phyloP scores from a whole-genome alignment of 2,888 invertebrate genomes.

The Apamea sordens region DNA sequence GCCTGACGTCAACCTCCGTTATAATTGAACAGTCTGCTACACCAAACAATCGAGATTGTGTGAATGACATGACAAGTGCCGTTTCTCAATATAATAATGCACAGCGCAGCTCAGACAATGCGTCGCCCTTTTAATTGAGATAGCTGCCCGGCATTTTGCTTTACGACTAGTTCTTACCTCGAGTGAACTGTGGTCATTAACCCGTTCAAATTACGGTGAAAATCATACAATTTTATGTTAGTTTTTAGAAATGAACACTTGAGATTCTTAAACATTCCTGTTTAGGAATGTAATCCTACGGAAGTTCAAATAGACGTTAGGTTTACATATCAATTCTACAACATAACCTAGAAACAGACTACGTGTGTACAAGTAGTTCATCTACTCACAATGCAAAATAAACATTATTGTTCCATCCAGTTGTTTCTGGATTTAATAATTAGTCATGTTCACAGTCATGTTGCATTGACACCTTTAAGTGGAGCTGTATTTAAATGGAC shows the following conservation, averaged over 20 bases:
- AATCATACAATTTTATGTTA: neutral
- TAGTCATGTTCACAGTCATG: no score
- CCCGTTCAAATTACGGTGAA: neutral
- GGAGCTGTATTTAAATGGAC: neutral
- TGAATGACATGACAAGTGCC: constrained; percentile 4
- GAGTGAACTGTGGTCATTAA: constrained; percentile 8
- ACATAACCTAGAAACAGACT: no score
- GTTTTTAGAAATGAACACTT: neutral
- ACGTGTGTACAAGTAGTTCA: neutral
- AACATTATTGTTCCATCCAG: neutral
- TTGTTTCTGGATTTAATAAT: neutral
- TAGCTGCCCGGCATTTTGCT: constrained; percentile 5
- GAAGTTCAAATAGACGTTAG: neutral
- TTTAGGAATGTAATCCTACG: neutral
- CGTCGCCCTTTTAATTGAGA: constrained; percentile 12
- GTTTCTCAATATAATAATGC: constrained; percentile 8
- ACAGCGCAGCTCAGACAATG: constrained; percentile 29
- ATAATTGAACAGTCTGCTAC: neutral
- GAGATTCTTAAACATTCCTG: neutral
- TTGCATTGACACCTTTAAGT: neutral
- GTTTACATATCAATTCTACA: neutral
- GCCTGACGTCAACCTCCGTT: neutral
- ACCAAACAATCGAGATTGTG: constrained; percentile 8
- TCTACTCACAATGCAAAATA: constrained; percentile 4
- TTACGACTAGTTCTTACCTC: constrained; percentile 19